Percentiles rank a stretch among this genome's conserved stretches.
phyloP scores from a whole-genome alignment of 2,888 invertebrate genomes.

The Brachyptera risi region DNA sequence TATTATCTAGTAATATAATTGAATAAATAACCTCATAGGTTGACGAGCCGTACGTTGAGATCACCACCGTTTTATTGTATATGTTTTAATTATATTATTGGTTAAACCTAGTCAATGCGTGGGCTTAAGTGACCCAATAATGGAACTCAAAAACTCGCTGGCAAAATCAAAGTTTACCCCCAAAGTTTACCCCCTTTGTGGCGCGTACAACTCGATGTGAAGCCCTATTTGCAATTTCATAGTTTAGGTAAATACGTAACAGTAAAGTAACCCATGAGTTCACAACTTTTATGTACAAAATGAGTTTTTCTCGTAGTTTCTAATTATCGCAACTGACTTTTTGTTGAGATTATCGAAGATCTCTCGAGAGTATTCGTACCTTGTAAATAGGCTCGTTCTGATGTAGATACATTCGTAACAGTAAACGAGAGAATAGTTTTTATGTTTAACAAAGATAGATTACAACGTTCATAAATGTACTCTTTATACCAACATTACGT shows the following conservation, averaged over 20 bases:
- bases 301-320: slow-evolving; percentile 38
- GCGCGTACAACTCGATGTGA: slow-evolving; percentile 6
- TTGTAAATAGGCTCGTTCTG: too few species aligned
- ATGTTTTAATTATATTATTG: slow-evolving; percentile 2
- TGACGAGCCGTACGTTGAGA: too few species aligned
- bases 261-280: slow-evolving; percentile 34
- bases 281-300: slow-evolving; percentile 46
- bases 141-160: slow-evolving; percentile 76
- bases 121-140: slow-evolving; percentile 46
- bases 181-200: slow-evolving; percentile 12
- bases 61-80: too few species aligned
- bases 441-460: slow-evolving; percentile 24
- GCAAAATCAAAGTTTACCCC: slow-evolving; percentile 66
- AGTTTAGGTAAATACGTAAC: too few species aligned
- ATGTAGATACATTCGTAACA: too few species aligned
- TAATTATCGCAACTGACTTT: too few species aligned
- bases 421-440: too few species aligned
- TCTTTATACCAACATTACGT: slow-evolving; percentile 23
- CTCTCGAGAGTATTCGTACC: too few species aligned
- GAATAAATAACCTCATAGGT: too few species aligned
- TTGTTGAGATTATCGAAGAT: too few species aligned
- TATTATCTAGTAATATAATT: too few species aligned
- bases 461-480: slow-evolving; percentile 14
- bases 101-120: slow-evolving; percentile 34
- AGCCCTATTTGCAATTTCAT: background rate